A percentile compares a stretch with the other conserved stretches of the same genome.
These are phyloP conservation scores for Eulemur mongoz DNA, from an alignment of 2,797 vertebrate species.

Conservation along the genomic window DNA sequence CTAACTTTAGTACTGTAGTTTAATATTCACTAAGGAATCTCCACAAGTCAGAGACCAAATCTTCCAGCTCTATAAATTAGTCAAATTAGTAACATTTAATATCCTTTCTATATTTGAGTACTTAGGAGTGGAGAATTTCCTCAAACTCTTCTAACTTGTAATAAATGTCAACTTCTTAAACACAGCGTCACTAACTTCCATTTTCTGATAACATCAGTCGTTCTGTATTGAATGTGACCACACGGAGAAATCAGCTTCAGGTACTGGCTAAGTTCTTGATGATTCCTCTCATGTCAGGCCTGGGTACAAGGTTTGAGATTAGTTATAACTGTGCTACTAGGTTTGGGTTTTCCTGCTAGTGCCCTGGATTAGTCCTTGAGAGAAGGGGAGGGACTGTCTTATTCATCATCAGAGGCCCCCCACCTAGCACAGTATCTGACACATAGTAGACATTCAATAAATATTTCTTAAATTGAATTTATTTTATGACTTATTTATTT, in stretches of 20 bases:
- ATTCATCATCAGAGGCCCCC: not conserved
- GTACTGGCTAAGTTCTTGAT: not conserved
- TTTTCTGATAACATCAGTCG: not conserved
- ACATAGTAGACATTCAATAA: not conserved
- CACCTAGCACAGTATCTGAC: not conserved
- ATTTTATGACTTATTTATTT: not conserved
- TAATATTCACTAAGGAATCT: slow-evolving; percentile 29
- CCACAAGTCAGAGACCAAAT: not conserved
- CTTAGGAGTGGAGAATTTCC: slow-evolving; percentile 10
- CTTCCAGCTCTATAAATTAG: slow-evolving; percentile 43
- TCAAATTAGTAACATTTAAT: slow-evolving; percentile 47
- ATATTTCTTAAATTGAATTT: not conserved
- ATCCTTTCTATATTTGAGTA: not conserved
- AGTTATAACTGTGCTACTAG: not conserved
- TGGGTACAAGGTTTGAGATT: not conserved
- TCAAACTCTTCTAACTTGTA: slow-evolving; percentile 31
- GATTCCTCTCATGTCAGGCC: not conserved
- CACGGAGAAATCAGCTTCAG: not conserved
- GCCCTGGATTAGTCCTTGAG: not conserved
- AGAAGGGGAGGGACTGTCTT: not conserved
- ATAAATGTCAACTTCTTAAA: slow-evolving; percentile 45
- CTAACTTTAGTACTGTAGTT: not conserved
- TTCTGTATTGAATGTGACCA: not conserved
- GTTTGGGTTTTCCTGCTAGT: not conserved
- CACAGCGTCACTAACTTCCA: not conserved